Base-by-base conservation (phyloP, 37 sponge, comb jelly and placozoan genomes). In the Cladorhizidae sp. region DNA sequence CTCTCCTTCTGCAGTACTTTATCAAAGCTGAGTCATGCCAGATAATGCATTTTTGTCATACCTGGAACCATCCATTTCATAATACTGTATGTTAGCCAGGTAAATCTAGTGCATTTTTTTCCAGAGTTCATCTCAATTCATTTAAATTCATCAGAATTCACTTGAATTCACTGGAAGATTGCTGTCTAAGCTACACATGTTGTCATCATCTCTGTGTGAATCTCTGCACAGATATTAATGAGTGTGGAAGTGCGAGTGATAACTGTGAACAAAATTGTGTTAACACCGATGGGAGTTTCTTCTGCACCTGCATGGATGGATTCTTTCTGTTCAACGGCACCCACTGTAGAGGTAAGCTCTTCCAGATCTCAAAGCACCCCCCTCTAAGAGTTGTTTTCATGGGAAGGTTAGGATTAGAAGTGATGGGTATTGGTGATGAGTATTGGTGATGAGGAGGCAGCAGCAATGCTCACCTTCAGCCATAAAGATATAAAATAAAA, bases 211-310 rank as follows among this genome's bases (percentile, higher is more conserved):
- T 61, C 5, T 62, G 71, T 72, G n/a, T n/a, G n/a, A n/a, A n/a
- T n/a, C n/a, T n/a, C n/a, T n/a, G n/a, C n/a, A n/a, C n/a, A 80
- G 80, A 80, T 29, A 54, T 56, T 21, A 40, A 80, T 80, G 80
- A 80, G 32, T 80, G 80, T 80, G 80, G 8, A 14, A 25, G 22
- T 36, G 40, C 39, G 23, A 28, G 3, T 63, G 64, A 65, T 12
- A 15, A 61, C 51, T 73, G 64, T 18, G 14, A 2, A 2, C 29
- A 80, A 80, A 37, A 71, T 57, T 26, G 82, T 20, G 18, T 0
- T 22, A 82, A 82, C 63, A 82, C 82, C 12, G 32, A 43, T 61
- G 74, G 82, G 43, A 65, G 67, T 57, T 82, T 49, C n/a, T 28
- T 23, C 50, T 82, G 82, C 37, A 73, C n/a, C 8, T 82, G 82